phyloP scores from a whole-genome alignment of 2,113 vertebrate genomes.

The Canis aureus region DNA sequence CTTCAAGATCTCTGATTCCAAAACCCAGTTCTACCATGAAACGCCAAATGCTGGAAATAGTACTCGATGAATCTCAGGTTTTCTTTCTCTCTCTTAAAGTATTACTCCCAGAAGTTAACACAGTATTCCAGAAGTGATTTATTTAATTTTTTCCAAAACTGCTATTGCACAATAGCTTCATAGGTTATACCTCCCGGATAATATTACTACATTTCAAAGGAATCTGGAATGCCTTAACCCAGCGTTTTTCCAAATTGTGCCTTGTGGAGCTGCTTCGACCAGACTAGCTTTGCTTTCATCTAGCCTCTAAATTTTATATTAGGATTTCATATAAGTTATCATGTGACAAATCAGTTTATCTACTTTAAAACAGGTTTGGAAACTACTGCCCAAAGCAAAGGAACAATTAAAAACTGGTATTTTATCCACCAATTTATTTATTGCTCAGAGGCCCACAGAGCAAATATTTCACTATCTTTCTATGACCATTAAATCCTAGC shows the following conservation, averaged over 20 bases:
- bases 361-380: slow-evolving; percentile 2
- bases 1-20: slow-evolving; percentile 21
- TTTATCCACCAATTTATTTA: background rate
- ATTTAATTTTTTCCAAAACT: slow-evolving; percentile 28
- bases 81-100: background rate
- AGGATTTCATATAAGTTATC: background rate
- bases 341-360: background rate
- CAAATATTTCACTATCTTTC: slow-evolving; percentile 1
- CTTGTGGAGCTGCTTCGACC: background rate
- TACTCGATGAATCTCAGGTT: background rate
- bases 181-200: background rate
- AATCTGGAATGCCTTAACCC: background rate
- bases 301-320: background rate
- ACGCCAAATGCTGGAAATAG: background rate
- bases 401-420: background rate
- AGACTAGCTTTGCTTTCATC: background rate
- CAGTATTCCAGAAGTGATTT: background rate
- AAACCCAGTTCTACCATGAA: background rate
- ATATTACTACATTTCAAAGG: slow-evolving; percentile 28
- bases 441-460: background rate
- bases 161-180: background rate
- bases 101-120: background rate
- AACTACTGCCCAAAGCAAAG: background rate
- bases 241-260: slow-evolving; percentile 6
- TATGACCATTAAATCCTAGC: background rate